These are phyloP conservation scores for Orchesella flavescens DNA, from an alignment of 2,888 invertebrate species.

Conservation along the genomic window DNA sequence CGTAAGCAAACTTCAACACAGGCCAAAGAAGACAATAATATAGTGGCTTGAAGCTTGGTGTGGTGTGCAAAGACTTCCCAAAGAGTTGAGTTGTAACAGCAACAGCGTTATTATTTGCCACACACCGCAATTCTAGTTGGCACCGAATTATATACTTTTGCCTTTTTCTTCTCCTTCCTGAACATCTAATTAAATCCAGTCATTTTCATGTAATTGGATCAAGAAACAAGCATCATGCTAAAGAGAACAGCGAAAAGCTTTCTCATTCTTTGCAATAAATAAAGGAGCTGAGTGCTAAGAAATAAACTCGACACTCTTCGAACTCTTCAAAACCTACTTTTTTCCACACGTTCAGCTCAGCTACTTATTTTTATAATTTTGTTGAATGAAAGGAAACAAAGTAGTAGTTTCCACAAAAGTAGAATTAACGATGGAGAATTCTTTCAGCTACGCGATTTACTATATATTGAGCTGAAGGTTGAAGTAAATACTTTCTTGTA, in stretches of 20 bases:
- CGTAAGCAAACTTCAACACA: too few species aligned
- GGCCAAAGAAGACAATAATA: too few species aligned
- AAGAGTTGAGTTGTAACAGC: too few species aligned
- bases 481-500: background rate
- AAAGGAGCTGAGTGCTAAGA: conserved; percentile 23
- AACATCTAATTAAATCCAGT: conserved; percentile 54
- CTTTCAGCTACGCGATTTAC: background rate
- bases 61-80: too few species aligned
- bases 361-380: conserved; percentile 24
- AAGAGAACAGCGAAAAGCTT: conserved; percentile 58
- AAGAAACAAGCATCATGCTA: conserved; percentile 53
- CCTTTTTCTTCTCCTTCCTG: conserved; percentile 26
- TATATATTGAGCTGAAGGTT: too few species aligned
- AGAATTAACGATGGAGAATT: conserved; percentile 29
- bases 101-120: background rate
- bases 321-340: conserved; percentile 34
- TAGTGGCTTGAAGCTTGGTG: too few species aligned
- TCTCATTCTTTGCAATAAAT: conserved; percentile 58
- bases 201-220: conserved; percentile 56
- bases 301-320: conserved; percentile 7
- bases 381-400: conserved; percentile 18
- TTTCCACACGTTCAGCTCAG: background rate
- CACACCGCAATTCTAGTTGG: background rate
- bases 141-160: conserved; percentile 6
- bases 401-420: conserved; percentile 34